phyloP scores from a whole-genome alignment of 2,888 invertebrate species.

The Perizoma flavofasciatum region DNA sequence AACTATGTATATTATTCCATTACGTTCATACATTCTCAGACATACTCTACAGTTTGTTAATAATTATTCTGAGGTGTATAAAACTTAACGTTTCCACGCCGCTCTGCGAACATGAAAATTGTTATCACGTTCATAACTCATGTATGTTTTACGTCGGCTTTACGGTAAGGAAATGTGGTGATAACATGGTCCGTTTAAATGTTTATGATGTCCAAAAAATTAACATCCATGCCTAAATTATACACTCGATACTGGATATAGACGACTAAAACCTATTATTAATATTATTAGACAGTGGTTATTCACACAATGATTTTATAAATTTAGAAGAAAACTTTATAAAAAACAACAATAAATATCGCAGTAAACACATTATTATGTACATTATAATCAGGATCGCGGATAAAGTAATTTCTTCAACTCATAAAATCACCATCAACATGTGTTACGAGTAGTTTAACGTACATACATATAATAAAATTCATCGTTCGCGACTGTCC shows the following conservation, averaged over 20 bases:
- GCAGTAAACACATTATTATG: no score
- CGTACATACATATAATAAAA: background rate
- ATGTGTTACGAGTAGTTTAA: no score
- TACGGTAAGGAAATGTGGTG: constrained; percentile 19
- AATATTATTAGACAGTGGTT: no score
- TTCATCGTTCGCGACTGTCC: background rate
- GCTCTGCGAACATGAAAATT: constrained; percentile 33
- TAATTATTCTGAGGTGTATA: constrained; percentile 15
- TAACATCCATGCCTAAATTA: background rate
- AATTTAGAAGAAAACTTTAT: no score
- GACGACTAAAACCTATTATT: no score
- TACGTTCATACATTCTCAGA: constrained; percentile 5
- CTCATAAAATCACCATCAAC: no score
- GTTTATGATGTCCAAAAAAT: background rate
- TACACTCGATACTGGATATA: no score
- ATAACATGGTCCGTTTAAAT: constrained; percentile 5
- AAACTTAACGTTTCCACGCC: constrained; percentile 41
- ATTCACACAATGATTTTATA: no score
- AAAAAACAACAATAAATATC: no score
- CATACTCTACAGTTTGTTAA: background rate
- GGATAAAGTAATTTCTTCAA: no score
- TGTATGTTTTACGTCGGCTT: constrained; percentile 23
- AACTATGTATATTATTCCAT: background rate
- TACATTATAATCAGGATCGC: no score
- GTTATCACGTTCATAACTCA: constrained; percentile 33